Conservation (phyloP, 2,113 vertebrate genomes). For the Willisornis vidua region DNA sequence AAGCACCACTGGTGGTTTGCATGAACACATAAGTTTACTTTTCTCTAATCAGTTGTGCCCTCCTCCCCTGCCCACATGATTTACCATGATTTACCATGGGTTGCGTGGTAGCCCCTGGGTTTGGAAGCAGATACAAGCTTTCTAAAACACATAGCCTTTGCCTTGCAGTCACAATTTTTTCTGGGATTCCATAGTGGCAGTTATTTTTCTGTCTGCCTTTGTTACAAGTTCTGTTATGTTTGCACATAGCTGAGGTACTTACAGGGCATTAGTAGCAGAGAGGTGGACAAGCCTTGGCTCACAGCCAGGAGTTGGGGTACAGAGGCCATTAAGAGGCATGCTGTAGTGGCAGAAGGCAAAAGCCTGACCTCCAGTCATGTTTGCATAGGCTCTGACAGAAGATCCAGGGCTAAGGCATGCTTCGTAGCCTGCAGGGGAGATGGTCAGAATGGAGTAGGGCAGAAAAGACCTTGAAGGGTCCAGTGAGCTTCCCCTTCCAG, state of each 20-base stretch:
- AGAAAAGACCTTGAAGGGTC: not conserved
- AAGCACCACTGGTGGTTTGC: not conserved
- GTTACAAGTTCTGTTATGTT: not conserved
- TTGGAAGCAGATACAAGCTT: not conserved
- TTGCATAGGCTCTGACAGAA: not conserved
- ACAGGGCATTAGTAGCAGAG: not conserved
- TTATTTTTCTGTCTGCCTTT: not conserved
- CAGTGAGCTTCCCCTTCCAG: not conserved
- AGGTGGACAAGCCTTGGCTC: not conserved
- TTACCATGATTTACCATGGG: not conserved
- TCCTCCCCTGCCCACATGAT: rapidly evolving
- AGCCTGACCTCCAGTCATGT: not conserved
- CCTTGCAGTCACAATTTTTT: not conserved
- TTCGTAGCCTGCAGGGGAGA: not conserved
- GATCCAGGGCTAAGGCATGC: not conserved
- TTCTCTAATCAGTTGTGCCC: not conserved
- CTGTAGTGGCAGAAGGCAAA: not conserved
- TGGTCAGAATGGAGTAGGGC: not conserved
- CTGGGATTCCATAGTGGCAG: not conserved
- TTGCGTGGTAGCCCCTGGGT: not conserved
- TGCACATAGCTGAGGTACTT: not conserved
- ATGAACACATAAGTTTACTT: not conserved
- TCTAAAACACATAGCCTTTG: not conserved
- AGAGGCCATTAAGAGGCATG: not conserved
- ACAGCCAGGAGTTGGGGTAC: not conserved